Conservation (phyloP, 2,113 vertebrate genomes). For the Diglossa brunneiventris region DNA sequence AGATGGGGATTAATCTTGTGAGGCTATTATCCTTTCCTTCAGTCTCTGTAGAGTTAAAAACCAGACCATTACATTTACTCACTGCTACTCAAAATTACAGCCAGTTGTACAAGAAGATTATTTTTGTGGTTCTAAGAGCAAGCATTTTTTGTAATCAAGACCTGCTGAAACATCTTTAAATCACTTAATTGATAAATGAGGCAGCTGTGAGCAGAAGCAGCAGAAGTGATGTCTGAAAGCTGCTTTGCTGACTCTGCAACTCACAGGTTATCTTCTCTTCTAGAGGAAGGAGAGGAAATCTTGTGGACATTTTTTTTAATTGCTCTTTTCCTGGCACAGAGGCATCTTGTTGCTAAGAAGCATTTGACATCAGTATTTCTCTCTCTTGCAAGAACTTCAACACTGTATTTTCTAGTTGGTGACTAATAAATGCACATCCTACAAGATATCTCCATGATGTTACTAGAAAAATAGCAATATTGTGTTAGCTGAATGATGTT, state of each 20-base stretch:
- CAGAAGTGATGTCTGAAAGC: not conserved
- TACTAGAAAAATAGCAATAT: not conserved
- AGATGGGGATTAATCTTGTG: not conserved
- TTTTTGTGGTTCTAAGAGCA: not conserved
- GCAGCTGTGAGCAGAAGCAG: conserved; percentile 3
- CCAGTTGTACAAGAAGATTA: not conserved
- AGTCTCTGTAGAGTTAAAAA: not conserved
- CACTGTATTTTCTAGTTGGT: not conserved
- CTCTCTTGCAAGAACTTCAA: not conserved
- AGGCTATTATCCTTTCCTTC: not conserved
- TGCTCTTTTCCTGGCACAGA: not conserved
- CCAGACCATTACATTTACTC: not conserved
- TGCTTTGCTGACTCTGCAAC: conserved; percentile 8
- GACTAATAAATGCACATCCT: not conserved
- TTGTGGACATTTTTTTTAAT: not conserved
- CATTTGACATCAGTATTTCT: not conserved
- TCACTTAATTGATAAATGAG: not conserved
- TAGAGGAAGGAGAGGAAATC: not conserved
- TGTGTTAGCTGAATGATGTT: not conserved
- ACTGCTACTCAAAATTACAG: not conserved
- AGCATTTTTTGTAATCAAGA: not conserved
- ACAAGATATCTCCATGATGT: not conserved
- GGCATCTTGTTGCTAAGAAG: conserved; percentile 15
- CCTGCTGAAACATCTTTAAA: conserved; percentile 27
- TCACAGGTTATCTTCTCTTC: not conserved